Conservation (phyloP, 1,140 invertebrate genomes). For the Eufriesea mexicana region DNA sequence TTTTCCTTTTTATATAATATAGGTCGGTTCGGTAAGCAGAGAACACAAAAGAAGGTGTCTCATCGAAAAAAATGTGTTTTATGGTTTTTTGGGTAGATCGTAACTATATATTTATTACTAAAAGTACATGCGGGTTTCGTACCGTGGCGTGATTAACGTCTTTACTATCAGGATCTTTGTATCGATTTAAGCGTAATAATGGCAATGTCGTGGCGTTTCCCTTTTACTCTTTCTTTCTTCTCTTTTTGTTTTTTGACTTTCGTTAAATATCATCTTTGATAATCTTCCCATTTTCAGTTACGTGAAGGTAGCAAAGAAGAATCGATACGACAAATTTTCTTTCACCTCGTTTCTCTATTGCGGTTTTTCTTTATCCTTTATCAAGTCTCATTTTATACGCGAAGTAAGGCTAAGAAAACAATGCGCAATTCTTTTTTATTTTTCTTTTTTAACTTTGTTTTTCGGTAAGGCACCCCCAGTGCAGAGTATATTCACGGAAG, state of each 20-base stretch:
- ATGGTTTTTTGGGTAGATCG: slow-evolving; percentile 18
- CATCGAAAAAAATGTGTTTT: background rate
- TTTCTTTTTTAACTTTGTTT: slow-evolving; percentile 61
- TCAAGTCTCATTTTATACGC: slow-evolving; percentile 35
- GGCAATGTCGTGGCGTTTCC: slow-evolving; percentile 57
- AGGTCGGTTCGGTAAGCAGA: background rate
- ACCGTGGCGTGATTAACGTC: slow-evolving; percentile 53
- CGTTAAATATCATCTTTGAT: slow-evolving; percentile 14
- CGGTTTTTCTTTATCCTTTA: background rate
- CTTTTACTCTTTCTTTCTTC: background rate
- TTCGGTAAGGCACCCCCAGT: slow-evolving; percentile 74
- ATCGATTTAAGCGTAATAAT: slow-evolving; percentile 69
- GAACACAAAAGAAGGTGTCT: slow-evolving; percentile 26
- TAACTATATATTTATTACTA: slow-evolving; percentile 54
- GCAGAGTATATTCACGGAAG: slow-evolving; percentile 75
- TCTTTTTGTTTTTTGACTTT: background rate
- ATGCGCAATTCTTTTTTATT: slow-evolving; percentile 54
- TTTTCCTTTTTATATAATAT: background rate
- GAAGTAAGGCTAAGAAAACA: slow-evolving; percentile 58
- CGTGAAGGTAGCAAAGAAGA: slow-evolving; percentile 46
- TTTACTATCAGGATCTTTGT: slow-evolving; percentile 64
- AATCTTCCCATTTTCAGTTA: slow-evolving; percentile 5
- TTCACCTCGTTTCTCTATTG: background rate
- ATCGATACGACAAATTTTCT: slow-evolving; percentile 34
- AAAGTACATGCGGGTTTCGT: slow-evolving; percentile 49